Percentiles rank a stretch among this genome's conserved stretches.
phyloP scores from a whole-genome alignment of 2,113 vertebrate genomes.

The Ctenomys sociabilis region DNA sequence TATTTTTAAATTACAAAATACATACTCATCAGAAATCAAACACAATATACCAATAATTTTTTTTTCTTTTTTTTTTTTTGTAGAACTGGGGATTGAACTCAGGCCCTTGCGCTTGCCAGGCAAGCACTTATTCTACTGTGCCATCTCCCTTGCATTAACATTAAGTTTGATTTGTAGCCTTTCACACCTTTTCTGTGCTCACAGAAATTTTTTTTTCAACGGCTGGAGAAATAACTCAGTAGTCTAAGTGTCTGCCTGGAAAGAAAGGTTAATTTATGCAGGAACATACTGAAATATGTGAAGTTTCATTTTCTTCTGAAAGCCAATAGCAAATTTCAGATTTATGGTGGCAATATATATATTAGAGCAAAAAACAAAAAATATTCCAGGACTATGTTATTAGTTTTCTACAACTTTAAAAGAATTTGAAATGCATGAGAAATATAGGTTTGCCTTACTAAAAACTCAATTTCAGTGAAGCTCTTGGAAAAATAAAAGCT shows the following conservation, averaged over 20 bases:
- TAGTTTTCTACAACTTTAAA: neutral
- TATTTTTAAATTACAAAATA: constrained; percentile 17
- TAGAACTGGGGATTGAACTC: no score
- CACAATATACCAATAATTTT: neutral
- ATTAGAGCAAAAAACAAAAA: neutral
- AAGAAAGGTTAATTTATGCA: neutral
- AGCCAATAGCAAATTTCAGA: neutral
- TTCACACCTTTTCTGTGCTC: constrained; percentile 18
- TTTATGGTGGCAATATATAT: neutral
- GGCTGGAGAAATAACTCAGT: no score
- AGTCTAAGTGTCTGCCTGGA: no score
- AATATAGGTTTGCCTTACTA: constrained; percentile 10
- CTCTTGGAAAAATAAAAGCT: constrained; percentile 21
- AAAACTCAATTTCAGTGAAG: constrained; percentile 47
- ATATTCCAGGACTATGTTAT: neutral
- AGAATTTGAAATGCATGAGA: neutral
- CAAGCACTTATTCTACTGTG: no score
- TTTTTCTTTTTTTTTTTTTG: no score
- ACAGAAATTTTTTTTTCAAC: neutral
- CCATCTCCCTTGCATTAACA: no score
- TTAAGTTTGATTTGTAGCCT: neutral
- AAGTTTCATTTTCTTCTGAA: constrained; percentile 6
- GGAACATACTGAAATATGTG: neutral
- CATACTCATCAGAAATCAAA: neutral
- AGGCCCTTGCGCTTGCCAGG: no score